Evolutionary conservation across 2,113 vertebrate genomes (phyloP).

Genomic region (Dendropsophus ebraccatus): DNA sequence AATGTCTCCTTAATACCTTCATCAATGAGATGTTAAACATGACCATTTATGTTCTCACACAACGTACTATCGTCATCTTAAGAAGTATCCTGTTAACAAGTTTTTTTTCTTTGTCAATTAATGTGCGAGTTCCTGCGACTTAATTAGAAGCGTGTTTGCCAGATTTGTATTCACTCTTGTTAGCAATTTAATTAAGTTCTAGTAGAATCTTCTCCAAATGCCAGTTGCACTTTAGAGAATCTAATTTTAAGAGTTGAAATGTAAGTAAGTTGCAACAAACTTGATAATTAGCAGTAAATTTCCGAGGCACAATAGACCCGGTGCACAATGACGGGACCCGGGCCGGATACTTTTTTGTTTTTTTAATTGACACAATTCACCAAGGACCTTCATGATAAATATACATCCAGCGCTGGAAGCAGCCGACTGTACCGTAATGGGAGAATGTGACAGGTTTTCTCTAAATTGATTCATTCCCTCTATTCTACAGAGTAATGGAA

Average conservation of each 20-base stretch:
- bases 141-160: slow-evolving; percentile 55
- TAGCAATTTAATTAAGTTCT: slow-evolving; percentile 56
- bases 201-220: slow-evolving; percentile 42
- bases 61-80: neutral
- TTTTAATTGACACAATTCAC: slow-evolving; percentile 3
- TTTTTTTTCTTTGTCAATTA: slow-evolving; percentile 48
- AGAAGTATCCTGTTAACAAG: slow-evolving; percentile 44
- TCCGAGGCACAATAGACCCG: neutral
- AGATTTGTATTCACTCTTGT: slow-evolving; percentile 57
- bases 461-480: neutral
- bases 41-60: neutral
- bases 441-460: neutral
- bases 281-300: slow-evolving; percentile 36
- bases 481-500: too few relatives aligned
- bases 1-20: neutral
- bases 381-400: neutral
- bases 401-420: neutral
- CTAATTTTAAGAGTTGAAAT: slow-evolving; percentile 54
- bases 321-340: neutral
- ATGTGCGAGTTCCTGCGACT: slow-evolving; percentile 52
- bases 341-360: neutral
- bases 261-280: slow-evolving; percentile 48
- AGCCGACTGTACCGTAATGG: neutral
- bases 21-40: neutral
- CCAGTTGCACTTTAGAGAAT: slow-evolving; percentile 47